Conservation (phyloP, 2,797 vertebrate genomes). For the Sebastes jordani region DNA sequence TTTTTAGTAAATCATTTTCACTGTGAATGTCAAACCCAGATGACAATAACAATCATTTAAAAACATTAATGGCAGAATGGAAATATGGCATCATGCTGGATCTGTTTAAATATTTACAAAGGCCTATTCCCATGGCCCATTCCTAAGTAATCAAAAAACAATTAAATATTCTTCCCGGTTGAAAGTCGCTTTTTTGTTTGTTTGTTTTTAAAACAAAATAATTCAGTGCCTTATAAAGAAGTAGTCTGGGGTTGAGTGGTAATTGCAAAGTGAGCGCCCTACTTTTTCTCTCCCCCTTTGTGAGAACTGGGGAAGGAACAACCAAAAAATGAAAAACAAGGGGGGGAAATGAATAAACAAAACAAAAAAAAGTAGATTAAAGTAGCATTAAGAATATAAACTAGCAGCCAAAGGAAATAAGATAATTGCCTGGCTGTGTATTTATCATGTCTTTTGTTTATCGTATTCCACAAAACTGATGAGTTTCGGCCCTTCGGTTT, state of each 20-base stretch:
- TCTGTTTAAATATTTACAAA: constrained; percentile 89
- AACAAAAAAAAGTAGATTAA: constrained; percentile 73
- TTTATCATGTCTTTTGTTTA: constrained; percentile 75
- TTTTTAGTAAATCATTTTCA: constrained; percentile 63
- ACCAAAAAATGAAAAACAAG: constrained; percentile 70
- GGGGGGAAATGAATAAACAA: constrained; percentile 68
- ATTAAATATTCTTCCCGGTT: constrained; percentile 86
- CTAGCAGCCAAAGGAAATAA: constrained; percentile 76
- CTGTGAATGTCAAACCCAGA: constrained; percentile 70
- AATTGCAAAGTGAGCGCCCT: constrained; percentile 84
- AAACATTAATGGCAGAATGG: constrained; percentile 82
- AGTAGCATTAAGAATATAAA: constrained; percentile 76
- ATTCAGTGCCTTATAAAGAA: constrained; percentile 83
- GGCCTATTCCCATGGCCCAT: constrained; percentile 84
- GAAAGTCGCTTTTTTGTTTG: constrained; percentile 84
- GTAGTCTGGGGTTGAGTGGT: constrained; percentile 75
- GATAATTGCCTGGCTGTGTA: constrained; percentile 75
- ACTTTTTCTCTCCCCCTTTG: constrained; percentile 76
- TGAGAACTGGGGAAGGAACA: constrained; percentile 74
- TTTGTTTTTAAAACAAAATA: constrained; percentile 85
- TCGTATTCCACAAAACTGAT: constrained; percentile 56
- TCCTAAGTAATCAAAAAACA: constrained; percentile 88
- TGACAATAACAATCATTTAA: constrained; percentile 82
- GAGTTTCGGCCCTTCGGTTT: constrained; percentile 57
- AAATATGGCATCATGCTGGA: constrained; percentile 82